These are phyloP conservation scores for Falco novaeseelandiae DNA, from an alignment of 2,797 vertebrate species.

Conservation along the genomic window DNA sequence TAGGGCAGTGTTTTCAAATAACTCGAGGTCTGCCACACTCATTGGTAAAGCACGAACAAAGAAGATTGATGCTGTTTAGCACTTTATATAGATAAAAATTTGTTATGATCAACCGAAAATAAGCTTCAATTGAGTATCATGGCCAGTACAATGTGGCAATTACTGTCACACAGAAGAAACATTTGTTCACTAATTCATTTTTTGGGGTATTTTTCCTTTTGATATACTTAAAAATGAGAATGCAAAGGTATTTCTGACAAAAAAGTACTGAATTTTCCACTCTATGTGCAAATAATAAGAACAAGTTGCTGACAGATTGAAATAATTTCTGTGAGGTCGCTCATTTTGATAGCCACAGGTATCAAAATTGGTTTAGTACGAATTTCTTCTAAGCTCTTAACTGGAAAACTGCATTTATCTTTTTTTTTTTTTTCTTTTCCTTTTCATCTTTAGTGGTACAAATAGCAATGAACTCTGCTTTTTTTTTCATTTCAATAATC, in stretches of 20 bases:
- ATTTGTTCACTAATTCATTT: slow-evolving; percentile 47
- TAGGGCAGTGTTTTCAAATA: background rate
- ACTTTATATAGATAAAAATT: slow-evolving; percentile 15
- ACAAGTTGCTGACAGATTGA: slow-evolving; percentile 66
- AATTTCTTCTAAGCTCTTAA: slow-evolving; percentile 33
- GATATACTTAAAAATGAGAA: slow-evolving; percentile 25
- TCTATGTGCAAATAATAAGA: slow-evolving; percentile 31
- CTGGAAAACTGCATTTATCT: slow-evolving; percentile 12
- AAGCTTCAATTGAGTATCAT: slow-evolving; percentile 45
- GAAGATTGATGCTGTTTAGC: background rate
- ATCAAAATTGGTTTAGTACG: slow-evolving; percentile 14
- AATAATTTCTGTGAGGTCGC: slow-evolving; percentile 67
- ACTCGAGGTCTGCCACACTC: slow-evolving; percentile 36
- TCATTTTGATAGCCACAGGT: slow-evolving; percentile 1
- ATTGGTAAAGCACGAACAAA: slow-evolving; percentile 26
- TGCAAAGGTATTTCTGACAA: background rate
- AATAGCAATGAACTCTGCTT: background rate
- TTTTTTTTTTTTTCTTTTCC: background rate
- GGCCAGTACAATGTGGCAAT: slow-evolving; percentile 31
- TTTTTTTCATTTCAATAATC: background rate
- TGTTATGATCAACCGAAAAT: slow-evolving; percentile 43
- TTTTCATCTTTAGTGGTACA: background rate
- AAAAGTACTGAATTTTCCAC: slow-evolving; percentile 20
- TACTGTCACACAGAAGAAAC: slow-evolving; percentile 36
- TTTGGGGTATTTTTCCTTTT: slow-evolving; percentile 57